phyloP scores from a whole-genome alignment of 2,888 invertebrate genomes.

The Nymphalis c-album region DNA sequence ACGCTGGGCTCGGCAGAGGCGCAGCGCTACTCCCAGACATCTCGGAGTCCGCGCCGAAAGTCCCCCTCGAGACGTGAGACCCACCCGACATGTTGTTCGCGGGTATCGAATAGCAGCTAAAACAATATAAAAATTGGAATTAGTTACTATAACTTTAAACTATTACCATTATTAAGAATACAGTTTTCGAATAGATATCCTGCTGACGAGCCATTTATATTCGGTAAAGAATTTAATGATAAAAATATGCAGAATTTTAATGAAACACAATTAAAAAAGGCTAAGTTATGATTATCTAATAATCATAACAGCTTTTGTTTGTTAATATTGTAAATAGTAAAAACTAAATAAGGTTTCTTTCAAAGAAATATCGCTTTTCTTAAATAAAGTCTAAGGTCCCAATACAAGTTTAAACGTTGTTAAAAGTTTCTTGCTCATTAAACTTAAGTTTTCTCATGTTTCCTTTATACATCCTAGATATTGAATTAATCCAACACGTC shows the following conservation, averaged over 20 bases:
- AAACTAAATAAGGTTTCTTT: not conserved
- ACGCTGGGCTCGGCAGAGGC: constrained; percentile 88
- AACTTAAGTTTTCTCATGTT: constrained; percentile 19
- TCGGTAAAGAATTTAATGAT: too few relatives aligned
- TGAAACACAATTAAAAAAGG: too few relatives aligned
- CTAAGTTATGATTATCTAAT: too few relatives aligned
- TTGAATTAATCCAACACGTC: not conserved
- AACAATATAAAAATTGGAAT: constrained; percentile 28
- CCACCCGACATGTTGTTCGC: constrained; percentile 84
- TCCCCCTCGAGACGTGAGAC: constrained; percentile 79
- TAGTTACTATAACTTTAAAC: not conserved
- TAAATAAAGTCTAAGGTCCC: constrained; percentile 29
- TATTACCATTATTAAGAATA: too few relatives aligned
- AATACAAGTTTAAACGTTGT: constrained; percentile 35
- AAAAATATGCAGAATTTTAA: too few relatives aligned
- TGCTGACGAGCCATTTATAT: too few relatives aligned
- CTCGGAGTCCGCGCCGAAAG: constrained; percentile 71
- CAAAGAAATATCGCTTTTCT: constrained; percentile 25
- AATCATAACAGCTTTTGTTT: too few relatives aligned
- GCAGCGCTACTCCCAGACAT: constrained; percentile 77
- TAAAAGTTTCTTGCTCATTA: constrained; percentile 11
- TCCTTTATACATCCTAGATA: not conserved
- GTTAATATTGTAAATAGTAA: not conserved
- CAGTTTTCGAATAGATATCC: too few relatives aligned
- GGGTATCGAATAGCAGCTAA: constrained; percentile 83